A percentile compares a stretch with the other conserved stretches of the same genome.
phyloP scores from a whole-genome alignment of 1,140 invertebrate genomes.

The Heterodera carotae region DNA sequence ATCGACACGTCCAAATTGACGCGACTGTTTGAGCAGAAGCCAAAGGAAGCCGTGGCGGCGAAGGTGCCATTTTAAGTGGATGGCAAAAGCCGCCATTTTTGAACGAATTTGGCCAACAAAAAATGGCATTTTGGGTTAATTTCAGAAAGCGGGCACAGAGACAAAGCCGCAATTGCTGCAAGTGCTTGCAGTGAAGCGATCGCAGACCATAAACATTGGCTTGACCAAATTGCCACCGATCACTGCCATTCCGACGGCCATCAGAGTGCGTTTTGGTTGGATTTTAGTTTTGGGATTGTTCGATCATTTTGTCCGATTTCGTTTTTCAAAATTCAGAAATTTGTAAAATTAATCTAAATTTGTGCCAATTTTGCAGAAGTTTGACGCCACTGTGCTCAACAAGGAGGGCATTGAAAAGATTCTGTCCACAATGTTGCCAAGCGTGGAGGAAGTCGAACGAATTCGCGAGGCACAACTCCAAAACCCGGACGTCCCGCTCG shows the following conservation, averaged over 20 bases:
- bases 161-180: constrained; percentile 83
- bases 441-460: constrained; percentile 90
- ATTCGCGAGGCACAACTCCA: constrained; percentile 91
- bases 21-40: constrained; percentile 90
- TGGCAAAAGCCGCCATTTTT: too few species aligned
- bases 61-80: too few species aligned
- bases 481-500: constrained; percentile 90
- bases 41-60: constrained; percentile 79
- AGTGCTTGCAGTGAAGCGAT: constrained; percentile 92
- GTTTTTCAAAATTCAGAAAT: too few species aligned
- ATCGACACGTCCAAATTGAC: constrained; percentile 91
- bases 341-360: background rate
- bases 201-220: constrained; percentile 99
- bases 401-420: constrained; percentile 87
- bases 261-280: constrained; percentile 67
- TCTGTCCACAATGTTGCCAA: constrained; percentile 88
- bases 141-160: constrained; percentile 75
- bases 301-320: too few species aligned
- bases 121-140: constrained; percentile 24
- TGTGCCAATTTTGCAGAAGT: constrained; percentile 75
- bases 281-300: too few species aligned
- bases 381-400: constrained; percentile 97
- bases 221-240: constrained; percentile 97
- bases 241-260: constrained; percentile 90
- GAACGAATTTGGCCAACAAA: too few species aligned